Conservation (phyloP, 2,113 vertebrate species). For the Eulacestoma nigropectus region DNA sequence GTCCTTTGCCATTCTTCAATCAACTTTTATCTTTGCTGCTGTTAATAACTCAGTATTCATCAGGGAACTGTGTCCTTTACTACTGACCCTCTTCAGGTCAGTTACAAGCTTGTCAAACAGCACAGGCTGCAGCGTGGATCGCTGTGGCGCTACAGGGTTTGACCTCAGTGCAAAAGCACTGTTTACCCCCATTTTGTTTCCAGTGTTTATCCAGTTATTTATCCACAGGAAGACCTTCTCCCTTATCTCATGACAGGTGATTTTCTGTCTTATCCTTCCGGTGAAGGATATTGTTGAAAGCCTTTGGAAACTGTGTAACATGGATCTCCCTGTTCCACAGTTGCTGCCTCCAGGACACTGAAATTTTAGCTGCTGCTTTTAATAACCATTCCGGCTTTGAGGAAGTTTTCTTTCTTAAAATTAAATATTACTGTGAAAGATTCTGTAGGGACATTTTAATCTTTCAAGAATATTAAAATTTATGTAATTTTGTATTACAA, state of each 20-base stretch:
- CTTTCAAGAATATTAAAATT: not conserved
- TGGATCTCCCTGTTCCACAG: not conserved
- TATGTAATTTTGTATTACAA: not conserved
- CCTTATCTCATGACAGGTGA: not conserved
- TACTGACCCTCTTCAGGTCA: not conserved
- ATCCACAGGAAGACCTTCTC: not conserved
- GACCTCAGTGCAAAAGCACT: not conserved
- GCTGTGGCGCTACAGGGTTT: too few relatives aligned
- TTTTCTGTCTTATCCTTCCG: not conserved
- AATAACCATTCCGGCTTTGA: not conserved
- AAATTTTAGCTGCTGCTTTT: not conserved
- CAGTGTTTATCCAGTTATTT: not conserved
- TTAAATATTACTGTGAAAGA: not conserved
- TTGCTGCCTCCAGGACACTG: not conserved
- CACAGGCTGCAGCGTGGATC: not conserved
- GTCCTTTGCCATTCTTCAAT: not conserved
- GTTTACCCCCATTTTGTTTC: not conserved
- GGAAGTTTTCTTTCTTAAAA: not conserved
- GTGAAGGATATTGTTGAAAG: not conserved
- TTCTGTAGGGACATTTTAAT: not conserved
- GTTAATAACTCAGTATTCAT: not conserved
- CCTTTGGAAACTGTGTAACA: not conserved
- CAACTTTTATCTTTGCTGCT: not conserved
- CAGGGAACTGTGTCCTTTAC: not conserved
- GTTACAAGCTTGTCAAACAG: not conserved